A percentile compares a stretch with the other conserved stretches of the same genome.
Conservation (phyloP, 2,888 invertebrate genomes). For the Andrena dorsata region DNA sequence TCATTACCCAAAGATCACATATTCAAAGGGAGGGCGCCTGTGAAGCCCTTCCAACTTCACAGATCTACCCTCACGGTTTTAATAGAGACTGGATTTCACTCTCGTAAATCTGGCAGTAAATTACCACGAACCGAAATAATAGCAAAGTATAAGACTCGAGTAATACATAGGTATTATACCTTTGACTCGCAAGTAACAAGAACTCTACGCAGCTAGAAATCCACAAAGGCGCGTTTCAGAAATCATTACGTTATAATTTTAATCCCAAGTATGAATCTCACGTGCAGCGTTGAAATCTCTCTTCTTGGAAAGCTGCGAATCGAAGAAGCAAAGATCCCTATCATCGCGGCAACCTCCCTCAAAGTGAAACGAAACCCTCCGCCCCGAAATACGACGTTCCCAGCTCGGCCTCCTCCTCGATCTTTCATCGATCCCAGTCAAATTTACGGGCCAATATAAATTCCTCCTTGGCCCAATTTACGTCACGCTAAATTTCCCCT, state of each 20-base stretch:
- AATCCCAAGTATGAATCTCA: no score
- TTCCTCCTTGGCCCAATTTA: constrained; percentile 15
- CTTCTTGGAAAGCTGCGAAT: not conserved
- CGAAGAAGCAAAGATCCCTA: not conserved
- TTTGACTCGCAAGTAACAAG: no score
- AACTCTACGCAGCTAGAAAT: no score
- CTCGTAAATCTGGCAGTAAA: not conserved
- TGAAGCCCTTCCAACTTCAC: no score
- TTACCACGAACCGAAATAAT: not conserved
- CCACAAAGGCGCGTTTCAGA: no score
- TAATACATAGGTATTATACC: not conserved
- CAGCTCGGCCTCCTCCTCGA: not conserved
- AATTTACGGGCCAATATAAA: constrained; percentile 17
- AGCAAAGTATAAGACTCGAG: not conserved
- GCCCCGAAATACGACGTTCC: not conserved
- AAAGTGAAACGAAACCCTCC: not conserved
- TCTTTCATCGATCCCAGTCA: constrained; percentile 3
- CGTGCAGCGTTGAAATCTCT: constrained; percentile 1
- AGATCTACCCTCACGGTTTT: not conserved
- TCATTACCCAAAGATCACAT: not conserved
- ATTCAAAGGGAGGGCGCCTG: not conserved
- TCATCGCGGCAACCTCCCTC: not conserved
- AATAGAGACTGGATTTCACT: not conserved
- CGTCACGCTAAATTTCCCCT: not conserved
- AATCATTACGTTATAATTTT: no score